These are phyloP conservation scores for Eupithecia vulgata DNA, from an alignment of 2,888 invertebrate species.

Conservation along the genomic window DNA sequence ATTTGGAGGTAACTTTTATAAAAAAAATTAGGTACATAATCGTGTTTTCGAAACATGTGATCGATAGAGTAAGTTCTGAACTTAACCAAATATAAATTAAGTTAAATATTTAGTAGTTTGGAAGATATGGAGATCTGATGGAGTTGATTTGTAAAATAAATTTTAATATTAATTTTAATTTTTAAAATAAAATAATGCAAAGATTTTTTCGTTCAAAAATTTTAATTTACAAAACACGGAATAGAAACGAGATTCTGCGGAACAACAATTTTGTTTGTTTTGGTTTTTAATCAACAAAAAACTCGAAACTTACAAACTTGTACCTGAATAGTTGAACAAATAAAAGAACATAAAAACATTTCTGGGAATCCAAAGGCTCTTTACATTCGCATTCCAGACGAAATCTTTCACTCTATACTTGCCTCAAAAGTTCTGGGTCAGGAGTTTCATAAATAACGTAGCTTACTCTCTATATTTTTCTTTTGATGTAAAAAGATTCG, in stretches of 20 bases:
- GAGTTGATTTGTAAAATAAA: too few species aligned
- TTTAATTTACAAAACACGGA: neutral
- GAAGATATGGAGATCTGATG: too few species aligned
- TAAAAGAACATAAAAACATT: slow-evolving; percentile 9
- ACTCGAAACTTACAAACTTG: neutral
- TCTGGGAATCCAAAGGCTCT: neutral
- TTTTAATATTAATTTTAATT: too few species aligned
- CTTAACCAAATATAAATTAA: too few species aligned
- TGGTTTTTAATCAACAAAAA: neutral
- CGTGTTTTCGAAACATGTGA: too few species aligned
- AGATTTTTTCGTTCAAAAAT: too few species aligned
- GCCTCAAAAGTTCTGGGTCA: slow-evolving; percentile 25
- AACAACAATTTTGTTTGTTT: neutral
- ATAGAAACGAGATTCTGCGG: neutral
- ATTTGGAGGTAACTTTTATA: too few species aligned
- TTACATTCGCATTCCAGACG: slow-evolving; percentile 15
- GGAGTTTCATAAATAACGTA: slow-evolving; percentile 35
- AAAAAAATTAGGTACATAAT: too few species aligned
- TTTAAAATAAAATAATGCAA: too few species aligned
- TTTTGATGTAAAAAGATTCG: slow-evolving; percentile 30
- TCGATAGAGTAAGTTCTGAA: too few species aligned
- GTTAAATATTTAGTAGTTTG: too few species aligned
- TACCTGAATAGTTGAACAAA: slow-evolving; percentile 6
- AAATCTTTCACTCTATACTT: slow-evolving; percentile 13
- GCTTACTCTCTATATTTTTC: slow-evolving; percentile 26